Base-by-base conservation (phyloP, 2,888 invertebrate species). In the Patella ulyssiponensis region DNA sequence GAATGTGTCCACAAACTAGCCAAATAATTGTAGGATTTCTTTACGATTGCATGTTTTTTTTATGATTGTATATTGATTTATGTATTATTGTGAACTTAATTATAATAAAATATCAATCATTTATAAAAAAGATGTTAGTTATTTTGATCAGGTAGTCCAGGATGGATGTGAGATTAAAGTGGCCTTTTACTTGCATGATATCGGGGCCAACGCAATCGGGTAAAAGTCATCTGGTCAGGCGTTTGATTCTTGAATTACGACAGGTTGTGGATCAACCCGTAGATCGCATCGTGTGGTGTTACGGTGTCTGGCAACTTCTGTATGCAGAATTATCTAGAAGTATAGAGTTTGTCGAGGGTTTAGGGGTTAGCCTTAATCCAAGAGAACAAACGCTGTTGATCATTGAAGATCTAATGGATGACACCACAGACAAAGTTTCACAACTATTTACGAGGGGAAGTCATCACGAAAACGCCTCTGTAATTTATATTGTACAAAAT, bases 401-500 rank as follows among this genome's bases (percentile, higher is more conserved):
- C 12, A 7, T 76, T 2, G 76, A 72, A 64, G 76, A 76, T 51
- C 23, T 76, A 7, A 76, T 76, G 76, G 51, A 17, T 56, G 71
- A 76, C n/a, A 58, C 76, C 20, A 71, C 54, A 9, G 70, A 71
- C 1, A 27, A 56, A 44, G 58, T 76, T 15, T 51, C 76, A 3
- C 4, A 76, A n/a, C 71, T 76, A 23, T 76, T 76, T 71, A 76
- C 76, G n/a, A 76, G 72, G 56, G 76, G 72, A 4, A 51, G 58
- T 27, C 76, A 76, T 20, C 76, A 76, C 72, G 11, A 64, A 17
- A 76, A 72, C 51, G 52, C 72, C 11, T 64, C 51, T 3, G 51
- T 76, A 17, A 71, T 71, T 54, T 56, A 27, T 11, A 54, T 76
- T 3, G 76, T 76, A 17, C 76, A 64, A 64, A 73, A 76, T 72